These are phyloP conservation scores for Thamnaconus septentrionalis DNA, from an alignment of 2,113 vertebrate genomes.

Conservation along the genomic window DNA sequence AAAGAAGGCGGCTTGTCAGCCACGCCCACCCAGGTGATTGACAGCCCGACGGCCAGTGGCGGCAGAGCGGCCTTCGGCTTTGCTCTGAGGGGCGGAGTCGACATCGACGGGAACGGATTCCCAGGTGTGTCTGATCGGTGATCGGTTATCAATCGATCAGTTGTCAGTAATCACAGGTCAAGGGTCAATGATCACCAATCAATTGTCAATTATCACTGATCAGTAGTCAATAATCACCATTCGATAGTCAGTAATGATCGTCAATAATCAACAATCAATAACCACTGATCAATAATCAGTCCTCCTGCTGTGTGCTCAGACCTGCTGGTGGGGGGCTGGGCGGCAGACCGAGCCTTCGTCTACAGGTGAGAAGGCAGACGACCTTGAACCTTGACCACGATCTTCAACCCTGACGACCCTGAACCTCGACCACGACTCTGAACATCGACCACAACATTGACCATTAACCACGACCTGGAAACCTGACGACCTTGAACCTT, in stretches of 20 bases:
- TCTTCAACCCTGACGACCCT: too few species aligned
- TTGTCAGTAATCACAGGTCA: too few species aligned
- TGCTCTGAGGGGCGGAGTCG: conserved; percentile 13
- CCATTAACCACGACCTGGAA: too few species aligned
- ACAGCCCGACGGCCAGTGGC: neutral
- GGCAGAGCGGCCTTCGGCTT: conserved; percentile 23
- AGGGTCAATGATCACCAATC: too few species aligned
- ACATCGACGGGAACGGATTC: conserved; percentile 28
- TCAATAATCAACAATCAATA: neutral
- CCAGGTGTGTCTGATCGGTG: conserved; percentile 9
- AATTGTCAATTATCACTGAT: too few species aligned
- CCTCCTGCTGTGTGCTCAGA: conserved; percentile 15
- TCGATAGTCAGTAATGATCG: too few species aligned
- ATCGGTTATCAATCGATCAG: too few species aligned
- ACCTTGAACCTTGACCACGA: too few species aligned
- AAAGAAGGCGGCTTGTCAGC: conserved; percentile 13
- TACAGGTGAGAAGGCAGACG: conserved; percentile 37
- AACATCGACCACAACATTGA: too few species aligned
- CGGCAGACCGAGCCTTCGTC: conserved; percentile 12
- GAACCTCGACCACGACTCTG: too few species aligned
- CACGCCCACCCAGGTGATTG: conserved; percentile 26
- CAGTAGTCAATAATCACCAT: neutral
- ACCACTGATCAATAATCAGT: too few species aligned
- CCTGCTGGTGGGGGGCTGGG: conserved; percentile 37
- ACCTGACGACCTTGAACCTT: too few species aligned